Conservation (phyloP, 2,113 vertebrate species). For the Synodontis membranacea region DNA sequence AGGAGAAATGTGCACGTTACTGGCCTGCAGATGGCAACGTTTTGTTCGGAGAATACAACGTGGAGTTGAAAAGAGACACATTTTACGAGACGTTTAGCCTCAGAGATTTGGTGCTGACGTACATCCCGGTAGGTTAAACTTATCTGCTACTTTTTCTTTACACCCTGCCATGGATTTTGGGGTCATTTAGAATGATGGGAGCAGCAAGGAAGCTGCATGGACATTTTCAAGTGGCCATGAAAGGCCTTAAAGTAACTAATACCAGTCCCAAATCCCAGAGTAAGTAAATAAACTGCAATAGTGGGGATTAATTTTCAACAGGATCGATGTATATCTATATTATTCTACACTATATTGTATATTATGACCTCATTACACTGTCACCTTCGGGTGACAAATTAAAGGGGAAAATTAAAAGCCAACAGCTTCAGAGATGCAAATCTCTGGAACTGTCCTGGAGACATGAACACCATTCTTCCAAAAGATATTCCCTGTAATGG, state of each 20-base stretch:
- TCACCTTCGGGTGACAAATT: not conserved
- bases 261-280: not conserved
- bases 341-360: not conserved
- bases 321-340: not conserved
- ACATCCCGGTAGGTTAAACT: slow-evolving; percentile 74
- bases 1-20: slow-evolving; percentile 97
- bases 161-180: not conserved
- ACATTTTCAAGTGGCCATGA: not conserved
- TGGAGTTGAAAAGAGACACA: slow-evolving; percentile 86
- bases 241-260: not conserved
- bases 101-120: slow-evolving; percentile 88
- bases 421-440: not conserved
- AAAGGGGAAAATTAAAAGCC: not conserved
- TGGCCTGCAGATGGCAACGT: slow-evolving; percentile 90
- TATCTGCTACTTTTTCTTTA: not conserved
- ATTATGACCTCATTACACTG: not conserved
- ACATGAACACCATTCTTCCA: not conserved
- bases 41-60: slow-evolving; percentile 84
- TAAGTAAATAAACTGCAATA: not conserved
- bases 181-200: not conserved
- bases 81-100: slow-evolving; percentile 88
- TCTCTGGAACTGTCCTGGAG: not conserved
- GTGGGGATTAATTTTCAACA: not conserved
- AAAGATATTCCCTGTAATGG: not conserved
- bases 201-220: not conserved